A percentile compares a stretch with the other conserved stretches of the same genome.
Evolutionary conservation across 1,140 invertebrate species (phyloP).

Genomic region (Papilio xuthus): DNA sequence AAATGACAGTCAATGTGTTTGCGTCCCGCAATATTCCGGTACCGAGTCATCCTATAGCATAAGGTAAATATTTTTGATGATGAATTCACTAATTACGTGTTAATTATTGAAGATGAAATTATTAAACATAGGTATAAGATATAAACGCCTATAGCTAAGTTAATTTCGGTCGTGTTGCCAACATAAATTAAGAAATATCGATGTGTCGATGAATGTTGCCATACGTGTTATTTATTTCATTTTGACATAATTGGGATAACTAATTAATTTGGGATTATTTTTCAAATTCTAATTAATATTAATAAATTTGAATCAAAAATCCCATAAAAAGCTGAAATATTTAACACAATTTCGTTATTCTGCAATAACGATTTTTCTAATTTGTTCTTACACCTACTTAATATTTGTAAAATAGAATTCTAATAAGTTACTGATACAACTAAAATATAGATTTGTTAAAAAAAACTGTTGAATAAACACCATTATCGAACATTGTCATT

Average conservation of each 20-base stretch:
- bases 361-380: neutral
- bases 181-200: neutral
- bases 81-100: neutral
- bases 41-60: neutral
- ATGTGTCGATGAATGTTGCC: conserved; percentile 5
- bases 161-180: neutral
- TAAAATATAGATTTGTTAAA: neutral
- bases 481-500: neutral
- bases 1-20: neutral
- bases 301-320: no score
- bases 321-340: neutral
- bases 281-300: neutral
- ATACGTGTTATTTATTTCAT: conserved; percentile 1
- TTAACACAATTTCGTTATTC: neutral
- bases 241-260: neutral
- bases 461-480: neutral
- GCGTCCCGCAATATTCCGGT: neutral
- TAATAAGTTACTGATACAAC: neutral
- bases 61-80: neutral
- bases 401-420: neutral
- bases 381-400: neutral
- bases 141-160: neutral
- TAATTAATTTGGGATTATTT: neutral
- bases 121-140: neutral
- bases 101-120: neutral